Base-by-base conservation (phyloP, 2,888 invertebrate species). In the Anagyrus pseudococci region DNA sequence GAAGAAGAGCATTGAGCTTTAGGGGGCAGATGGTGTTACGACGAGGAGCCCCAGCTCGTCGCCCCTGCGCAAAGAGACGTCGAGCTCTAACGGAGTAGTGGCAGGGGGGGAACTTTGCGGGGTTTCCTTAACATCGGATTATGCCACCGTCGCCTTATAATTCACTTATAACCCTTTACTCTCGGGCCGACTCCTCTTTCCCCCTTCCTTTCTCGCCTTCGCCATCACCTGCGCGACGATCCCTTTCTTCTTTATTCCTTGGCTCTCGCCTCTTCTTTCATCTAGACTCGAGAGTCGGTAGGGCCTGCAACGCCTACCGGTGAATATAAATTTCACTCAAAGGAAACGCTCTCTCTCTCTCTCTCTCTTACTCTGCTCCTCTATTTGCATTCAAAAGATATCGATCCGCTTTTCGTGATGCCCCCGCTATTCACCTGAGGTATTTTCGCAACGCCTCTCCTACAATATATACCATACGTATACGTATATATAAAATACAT, bases 91-190 rank as follows among this genome's bases (percentile, higher is more conserved):
- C 6, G 10, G 29, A 29, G 6, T 29, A 48, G 48, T 56, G 50
- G 62, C 63, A 48, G 59, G 47, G 48, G 58, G 59, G 41, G 44
- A 62, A 66, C 53, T 61, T 70, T 69, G 66, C 50, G 47, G 66
- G 71, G 69, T 65, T 73, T 73, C 69, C 56, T 67, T 67, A 67
- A 61, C 68, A 60, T 59, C 54, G 69, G 70, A 71, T 71, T 73
- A 71, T 46, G 48, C 64, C 44, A 64, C 50, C 59, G 57, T 58
- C 67, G 67, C 52, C 62, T 59, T 67, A 63, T 71, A 71, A 71
- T 71, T 71, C 69, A 69, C 69, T 73, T 73, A 70, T 64, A 67
- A 70, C 61, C 65, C 62, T 65, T 58, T 61, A 57, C 29, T 64
- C 53, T 60, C 40, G 53, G 49, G 7, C 26, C 25, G 43, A 15